Percentiles rank a stretch among this genome's conserved stretches.
These are phyloP conservation scores for Manduca sexta DNA, from an alignment of 1,140 invertebrate genomes.

Conservation along the genomic window DNA sequence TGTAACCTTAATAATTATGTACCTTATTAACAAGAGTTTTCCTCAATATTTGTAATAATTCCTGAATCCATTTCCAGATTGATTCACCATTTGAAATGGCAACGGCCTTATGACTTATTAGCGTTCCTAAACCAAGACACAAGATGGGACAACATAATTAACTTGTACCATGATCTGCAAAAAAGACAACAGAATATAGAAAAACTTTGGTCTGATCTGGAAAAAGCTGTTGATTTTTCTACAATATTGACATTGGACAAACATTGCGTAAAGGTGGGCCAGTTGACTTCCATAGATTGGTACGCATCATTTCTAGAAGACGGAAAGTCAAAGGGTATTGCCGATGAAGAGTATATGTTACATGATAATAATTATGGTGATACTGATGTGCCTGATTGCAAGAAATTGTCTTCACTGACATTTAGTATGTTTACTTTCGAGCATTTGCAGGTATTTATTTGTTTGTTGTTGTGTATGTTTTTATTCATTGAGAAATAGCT, in stretches of 20 bases:
- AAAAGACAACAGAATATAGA: slow-evolving; percentile 79
- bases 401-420: slow-evolving; percentile 76
- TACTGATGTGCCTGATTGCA: slow-evolving; percentile 78
- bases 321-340: slow-evolving; percentile 48
- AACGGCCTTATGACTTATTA: slow-evolving; percentile 85
- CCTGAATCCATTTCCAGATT: slow-evolving; percentile 61
- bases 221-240: slow-evolving; percentile 77
- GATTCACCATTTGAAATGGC: slow-evolving; percentile 86
- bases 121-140: slow-evolving; percentile 88
- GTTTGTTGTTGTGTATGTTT: too few species aligned
- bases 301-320: slow-evolving; percentile 78
- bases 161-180: slow-evolving; percentile 79
- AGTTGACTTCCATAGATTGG: slow-evolving; percentile 79
- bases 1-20: too few species aligned
- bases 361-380: slow-evolving; percentile 35
- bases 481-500: too few species aligned
- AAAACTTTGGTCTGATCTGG: slow-evolving; percentile 76
- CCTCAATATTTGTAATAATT: too few species aligned
- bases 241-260: slow-evolving; percentile 77
- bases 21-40: too few species aligned
- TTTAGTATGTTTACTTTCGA: slow-evolving; percentile 88
- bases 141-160: slow-evolving; percentile 76
- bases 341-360: slow-evolving; percentile 34
- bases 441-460: slow-evolving; percentile 81
- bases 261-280: slow-evolving; percentile 79